phyloP scores from a whole-genome alignment of 2,113 vertebrate genomes.

The Plecotus auritus region DNA sequence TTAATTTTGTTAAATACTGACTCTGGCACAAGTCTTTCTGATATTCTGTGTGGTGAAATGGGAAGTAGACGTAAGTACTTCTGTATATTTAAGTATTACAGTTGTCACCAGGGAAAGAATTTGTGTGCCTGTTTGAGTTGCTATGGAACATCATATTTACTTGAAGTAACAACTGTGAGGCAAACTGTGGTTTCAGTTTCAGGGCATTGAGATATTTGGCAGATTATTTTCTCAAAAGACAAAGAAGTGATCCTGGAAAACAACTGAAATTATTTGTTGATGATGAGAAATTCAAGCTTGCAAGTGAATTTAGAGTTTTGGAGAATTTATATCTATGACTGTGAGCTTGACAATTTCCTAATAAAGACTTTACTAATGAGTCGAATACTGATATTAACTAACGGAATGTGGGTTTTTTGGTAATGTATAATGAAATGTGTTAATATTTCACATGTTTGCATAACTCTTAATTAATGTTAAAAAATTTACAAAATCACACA shows the following conservation, averaged over 20 bases:
- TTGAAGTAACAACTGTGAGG: neutral
- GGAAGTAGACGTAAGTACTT: neutral
- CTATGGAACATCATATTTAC: conserved; percentile 1
- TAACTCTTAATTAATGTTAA: neutral
- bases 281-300: neutral
- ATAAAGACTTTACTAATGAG: neutral
- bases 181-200: neutral
- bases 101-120: neutral
- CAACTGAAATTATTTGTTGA: neutral
- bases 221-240: neutral
- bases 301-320: neutral
- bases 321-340: neutral
- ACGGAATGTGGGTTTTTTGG: neutral
- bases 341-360: neutral
- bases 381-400: neutral
- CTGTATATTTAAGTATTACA: neutral
- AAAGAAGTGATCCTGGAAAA: neutral
- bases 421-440: neutral
- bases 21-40: neutral
- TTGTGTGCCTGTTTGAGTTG: neutral
- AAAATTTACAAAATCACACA: neutral
- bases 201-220: neutral
- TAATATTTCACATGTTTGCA: neutral
- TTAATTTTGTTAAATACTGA: neutral
- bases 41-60: neutral